Conservation (phyloP, 1,140 invertebrate species). For the Zaprionus camerounensis region DNA sequence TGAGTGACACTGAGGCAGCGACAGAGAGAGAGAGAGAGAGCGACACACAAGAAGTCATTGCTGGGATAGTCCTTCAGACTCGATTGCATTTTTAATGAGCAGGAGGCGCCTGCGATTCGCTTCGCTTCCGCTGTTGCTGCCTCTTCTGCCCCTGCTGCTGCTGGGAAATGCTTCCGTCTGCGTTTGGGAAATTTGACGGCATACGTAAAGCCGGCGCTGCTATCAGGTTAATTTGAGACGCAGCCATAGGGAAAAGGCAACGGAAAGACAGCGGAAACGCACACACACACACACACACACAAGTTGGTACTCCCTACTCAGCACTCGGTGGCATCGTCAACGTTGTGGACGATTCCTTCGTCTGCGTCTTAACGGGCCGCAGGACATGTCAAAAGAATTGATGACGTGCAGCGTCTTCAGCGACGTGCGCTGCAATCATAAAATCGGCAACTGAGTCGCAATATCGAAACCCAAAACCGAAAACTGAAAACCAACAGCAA, state of each 20-base stretch:
- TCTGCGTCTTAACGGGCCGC: slow-evolving; percentile 60
- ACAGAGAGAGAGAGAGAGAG: not conserved
- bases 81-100: slow-evolving; percentile 72
- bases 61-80: slow-evolving; percentile 23
- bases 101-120: slow-evolving; percentile 58
- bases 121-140: slow-evolving; percentile 57
- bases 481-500: not conserved
- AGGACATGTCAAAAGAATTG: slow-evolving; percentile 74
- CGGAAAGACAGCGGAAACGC: slow-evolving; percentile 57
- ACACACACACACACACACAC: slow-evolving; percentile 40
- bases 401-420: slow-evolving; percentile 60
- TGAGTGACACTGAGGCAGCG: not conserved
- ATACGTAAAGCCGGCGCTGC: slow-evolving; percentile 44
- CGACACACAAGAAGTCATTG: not conserved
- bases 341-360: slow-evolving; percentile 33
- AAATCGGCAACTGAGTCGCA: slow-evolving; percentile 39
- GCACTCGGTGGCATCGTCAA: slow-evolving; percentile 36
- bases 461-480: not conserved
- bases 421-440: slow-evolving; percentile 72
- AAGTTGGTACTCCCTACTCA: not conserved
- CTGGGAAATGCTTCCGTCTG: slow-evolving; percentile 56
- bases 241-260: slow-evolving; percentile 45
- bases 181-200: slow-evolving; percentile 64
- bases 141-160: slow-evolving; percentile 30
- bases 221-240: slow-evolving; percentile 65